phyloP scores from a whole-genome alignment of 2,113 vertebrate species.

The Antigone vipio region DNA sequence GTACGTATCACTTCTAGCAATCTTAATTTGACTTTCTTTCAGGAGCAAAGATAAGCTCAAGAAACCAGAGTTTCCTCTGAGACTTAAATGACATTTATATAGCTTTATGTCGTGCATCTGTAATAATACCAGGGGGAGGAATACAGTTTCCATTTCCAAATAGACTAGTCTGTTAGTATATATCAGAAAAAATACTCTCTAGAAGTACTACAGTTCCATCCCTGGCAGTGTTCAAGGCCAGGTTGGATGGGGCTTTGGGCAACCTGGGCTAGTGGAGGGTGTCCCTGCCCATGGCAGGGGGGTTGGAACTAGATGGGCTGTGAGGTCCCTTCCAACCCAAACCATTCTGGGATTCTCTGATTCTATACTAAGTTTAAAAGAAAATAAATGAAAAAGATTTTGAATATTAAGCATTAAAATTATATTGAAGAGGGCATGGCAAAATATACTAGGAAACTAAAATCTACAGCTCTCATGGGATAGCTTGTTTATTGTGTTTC shows the following conservation, averaged over 20 bases:
- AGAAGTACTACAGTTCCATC: not conserved
- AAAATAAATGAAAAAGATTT: not conserved
- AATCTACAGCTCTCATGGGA: not conserved
- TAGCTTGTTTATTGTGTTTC: not conserved
- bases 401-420: not conserved
- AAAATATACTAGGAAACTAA: not conserved
- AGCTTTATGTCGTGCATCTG: not conserved
- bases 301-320: no score
- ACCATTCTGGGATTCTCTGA: no score
- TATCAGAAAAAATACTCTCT: not conserved
- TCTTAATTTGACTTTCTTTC: slow-evolving; percentile 15
- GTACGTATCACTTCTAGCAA: not conserved
- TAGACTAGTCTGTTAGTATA: not conserved
- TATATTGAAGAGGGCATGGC: not conserved
- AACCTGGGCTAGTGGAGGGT: no score
- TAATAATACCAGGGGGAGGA: not conserved
- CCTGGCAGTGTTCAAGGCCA: no score
- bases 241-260: no score
- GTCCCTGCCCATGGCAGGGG: no score
- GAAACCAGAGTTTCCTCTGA: not conserved
- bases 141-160: not conserved
- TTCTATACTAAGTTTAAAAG: not conserved
- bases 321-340: no score
- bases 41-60: not conserved
- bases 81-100: not conserved